Conservation (phyloP, 2,888 invertebrate species). For the Meiosimyza decipiens region DNA sequence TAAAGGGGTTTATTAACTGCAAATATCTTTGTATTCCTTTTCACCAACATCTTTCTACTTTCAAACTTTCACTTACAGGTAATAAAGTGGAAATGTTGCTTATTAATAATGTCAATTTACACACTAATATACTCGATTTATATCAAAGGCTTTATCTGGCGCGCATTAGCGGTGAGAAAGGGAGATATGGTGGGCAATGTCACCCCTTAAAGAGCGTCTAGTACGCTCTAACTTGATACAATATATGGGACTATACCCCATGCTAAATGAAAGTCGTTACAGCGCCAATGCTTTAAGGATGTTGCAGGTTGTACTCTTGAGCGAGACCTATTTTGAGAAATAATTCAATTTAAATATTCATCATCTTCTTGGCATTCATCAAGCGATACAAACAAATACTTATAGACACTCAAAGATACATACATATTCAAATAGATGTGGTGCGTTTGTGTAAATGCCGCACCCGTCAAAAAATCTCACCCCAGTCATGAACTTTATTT, state of each 20-base stretch:
- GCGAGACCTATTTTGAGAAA: conserved; percentile 6
- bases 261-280: too few relatives aligned
- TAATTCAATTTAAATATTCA: conserved; percentile 31
- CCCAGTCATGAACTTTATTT: conserved; percentile 11
- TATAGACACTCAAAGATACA: too few relatives aligned
- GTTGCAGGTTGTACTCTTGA: too few relatives aligned
- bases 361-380: conserved; percentile 24
- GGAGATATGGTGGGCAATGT: too few relatives aligned
- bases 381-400: conserved; percentile 1
- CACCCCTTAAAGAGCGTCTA: too few relatives aligned
- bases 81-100: conserved; percentile 25
- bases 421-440: not conserved
- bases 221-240: too few relatives aligned
- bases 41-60: not conserved
- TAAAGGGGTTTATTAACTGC: too few relatives aligned
- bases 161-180: too few relatives aligned
- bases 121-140: conserved; percentile 42
- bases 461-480: not conserved
- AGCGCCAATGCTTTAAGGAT: too few relatives aligned
- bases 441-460: not conserved
- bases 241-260: too few relatives aligned
- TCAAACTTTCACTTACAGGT: not conserved
- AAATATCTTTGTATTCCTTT: not conserved
- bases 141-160: not conserved
- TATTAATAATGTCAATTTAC: conserved; percentile 44